A percentile compares a stretch with the other conserved stretches of the same genome.
phyloP scores from a whole-genome alignment of 2,113 vertebrate species.

The Chaenocephalus aceratus region DNA sequence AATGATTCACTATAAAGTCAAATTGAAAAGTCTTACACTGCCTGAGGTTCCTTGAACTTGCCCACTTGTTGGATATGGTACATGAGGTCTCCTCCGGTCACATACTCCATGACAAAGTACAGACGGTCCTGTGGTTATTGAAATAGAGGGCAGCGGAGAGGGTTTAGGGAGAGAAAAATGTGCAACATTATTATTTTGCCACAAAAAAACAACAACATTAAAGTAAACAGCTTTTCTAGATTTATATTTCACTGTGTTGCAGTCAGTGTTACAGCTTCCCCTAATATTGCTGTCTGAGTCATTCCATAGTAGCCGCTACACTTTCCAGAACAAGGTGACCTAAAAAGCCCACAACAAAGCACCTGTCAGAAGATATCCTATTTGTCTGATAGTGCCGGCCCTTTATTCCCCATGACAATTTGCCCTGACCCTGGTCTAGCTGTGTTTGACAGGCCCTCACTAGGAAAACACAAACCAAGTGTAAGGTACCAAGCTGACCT shows the following conservation, averaged over 20 bases:
- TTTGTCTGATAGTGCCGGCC: conserved; percentile 37
- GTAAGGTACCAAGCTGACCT: conserved; percentile 9
- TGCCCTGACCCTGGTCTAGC: conserved; percentile 36
- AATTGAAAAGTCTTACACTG: conserved; percentile 88
- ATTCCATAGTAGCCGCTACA: conserved; percentile 39
- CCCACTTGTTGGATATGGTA: conserved; percentile 98
- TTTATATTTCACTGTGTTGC: background rate
- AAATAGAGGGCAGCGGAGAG: conserved; percentile 1
- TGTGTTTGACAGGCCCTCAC: conserved; percentile 31
- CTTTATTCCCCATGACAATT: conserved; percentile 49
- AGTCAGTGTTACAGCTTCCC: background rate
- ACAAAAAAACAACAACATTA: background rate
- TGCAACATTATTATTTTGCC: background rate
- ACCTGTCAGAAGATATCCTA: conserved; percentile 64
- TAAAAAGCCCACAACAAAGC: conserved; percentile 57
- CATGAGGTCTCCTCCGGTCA: conserved; percentile 97
- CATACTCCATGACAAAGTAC: conserved; percentile 98
- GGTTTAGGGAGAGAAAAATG: background rate
- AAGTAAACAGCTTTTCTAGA: background rate
- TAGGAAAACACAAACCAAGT: conserved; percentile 22
- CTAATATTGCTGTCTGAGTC: conserved; percentile 38
- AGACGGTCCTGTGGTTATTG: conserved; percentile 89
- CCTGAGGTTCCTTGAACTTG: conserved; percentile 96
- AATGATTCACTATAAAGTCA: background rate
- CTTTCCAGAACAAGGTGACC: conserved; percentile 70